These are phyloP conservation scores for Hystrix cristata DNA, from an alignment of 2,113 vertebrate species.

Conservation along the genomic window DNA sequence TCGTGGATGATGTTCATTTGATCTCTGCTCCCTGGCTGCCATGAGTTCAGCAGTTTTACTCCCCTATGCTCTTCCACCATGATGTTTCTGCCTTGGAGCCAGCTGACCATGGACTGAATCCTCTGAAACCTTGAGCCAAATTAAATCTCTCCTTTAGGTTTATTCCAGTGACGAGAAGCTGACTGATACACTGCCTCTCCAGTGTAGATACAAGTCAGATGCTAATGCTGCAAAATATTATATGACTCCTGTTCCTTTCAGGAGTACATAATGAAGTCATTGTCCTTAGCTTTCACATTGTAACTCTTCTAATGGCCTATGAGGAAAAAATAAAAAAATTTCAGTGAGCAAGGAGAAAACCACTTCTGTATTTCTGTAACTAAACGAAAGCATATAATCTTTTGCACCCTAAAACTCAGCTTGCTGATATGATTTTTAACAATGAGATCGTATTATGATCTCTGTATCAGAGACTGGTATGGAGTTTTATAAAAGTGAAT, in stretches of 20 bases:
- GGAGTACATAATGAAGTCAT: background rate
- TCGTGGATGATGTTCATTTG: background rate
- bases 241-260: background rate
- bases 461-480: background rate
- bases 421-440: background rate
- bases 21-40: background rate
- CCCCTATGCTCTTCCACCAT: background rate
- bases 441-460: background rate
- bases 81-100: background rate
- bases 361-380: background rate
- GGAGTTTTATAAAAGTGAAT: background rate
- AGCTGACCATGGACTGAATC: background rate
- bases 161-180: too few relatives aligned
- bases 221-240: background rate
- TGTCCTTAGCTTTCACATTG: background rate
- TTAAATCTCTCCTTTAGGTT: background rate
- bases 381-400: background rate
- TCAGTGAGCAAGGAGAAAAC: background rate
- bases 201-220: background rate
- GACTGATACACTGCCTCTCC: background rate
- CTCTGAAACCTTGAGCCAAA: background rate
- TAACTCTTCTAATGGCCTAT: background rate
- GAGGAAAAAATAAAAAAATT: too few relatives aligned
- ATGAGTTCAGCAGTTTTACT: background rate
- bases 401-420: background rate